Evolutionary conservation across 2,797 vertebrate genomes (phyloP).

Genomic region (Acanthurus tractus): DNA sequence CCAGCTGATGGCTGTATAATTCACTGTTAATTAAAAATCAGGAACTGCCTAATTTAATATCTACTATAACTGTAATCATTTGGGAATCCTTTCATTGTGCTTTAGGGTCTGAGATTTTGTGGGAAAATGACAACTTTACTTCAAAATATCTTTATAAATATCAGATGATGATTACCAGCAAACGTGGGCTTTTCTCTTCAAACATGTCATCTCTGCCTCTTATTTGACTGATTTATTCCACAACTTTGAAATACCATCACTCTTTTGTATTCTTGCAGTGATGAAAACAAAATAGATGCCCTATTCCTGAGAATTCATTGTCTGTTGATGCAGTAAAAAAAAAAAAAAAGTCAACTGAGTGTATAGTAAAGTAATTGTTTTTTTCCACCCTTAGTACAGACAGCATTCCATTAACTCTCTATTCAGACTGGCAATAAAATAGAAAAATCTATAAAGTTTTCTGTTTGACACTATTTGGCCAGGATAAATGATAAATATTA

Average conservation of each 20-base stretch:
- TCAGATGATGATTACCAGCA: not conserved
- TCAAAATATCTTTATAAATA: conserved; percentile 5
- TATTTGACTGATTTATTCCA: conserved; percentile 7
- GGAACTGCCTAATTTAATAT: conserved; percentile 43
- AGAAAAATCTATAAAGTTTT: conserved; percentile 25
- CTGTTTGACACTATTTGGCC: conserved; percentile 33
- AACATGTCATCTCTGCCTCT: not conserved
- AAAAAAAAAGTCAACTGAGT: conserved; percentile 21
- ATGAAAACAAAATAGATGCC: conserved; percentile 19
- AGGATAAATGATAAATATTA: conserved; percentile 52
- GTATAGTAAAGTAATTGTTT: conserved; percentile 32
- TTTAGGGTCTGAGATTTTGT: conserved; percentile 12
- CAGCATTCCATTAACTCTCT: conserved; percentile 4
- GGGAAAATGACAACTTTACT: conserved; percentile 14
- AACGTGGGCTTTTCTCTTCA: not conserved
- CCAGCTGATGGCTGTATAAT: conserved; percentile 49
- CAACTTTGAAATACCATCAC: conserved; percentile 7
- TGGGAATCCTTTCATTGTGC: conserved; percentile 24
- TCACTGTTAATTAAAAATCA: conserved; percentile 60
- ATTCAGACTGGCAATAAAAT: conserved; percentile 28
- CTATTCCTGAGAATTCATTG: conserved; percentile 6
- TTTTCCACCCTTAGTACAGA: conserved; percentile 16
- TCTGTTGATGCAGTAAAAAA: conserved; percentile 33
- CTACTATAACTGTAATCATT: conserved; percentile 47
- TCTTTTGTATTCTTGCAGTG: conserved; percentile 8